phyloP scores from a whole-genome alignment of 2,797 vertebrate genomes.

The Poliocrania exsul region DNA sequence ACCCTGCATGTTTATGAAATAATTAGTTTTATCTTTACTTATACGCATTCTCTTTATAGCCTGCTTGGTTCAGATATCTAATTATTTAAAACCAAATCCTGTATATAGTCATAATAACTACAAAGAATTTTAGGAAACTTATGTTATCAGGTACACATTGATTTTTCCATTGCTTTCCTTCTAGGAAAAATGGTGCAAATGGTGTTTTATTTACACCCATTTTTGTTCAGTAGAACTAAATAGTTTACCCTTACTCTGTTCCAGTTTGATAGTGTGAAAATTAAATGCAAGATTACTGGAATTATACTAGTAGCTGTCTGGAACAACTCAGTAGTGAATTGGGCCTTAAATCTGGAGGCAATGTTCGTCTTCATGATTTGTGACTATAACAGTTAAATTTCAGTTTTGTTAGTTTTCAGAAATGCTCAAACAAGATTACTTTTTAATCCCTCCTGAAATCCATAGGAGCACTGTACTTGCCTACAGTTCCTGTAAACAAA shows the following conservation, averaged over 20 bases:
- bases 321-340: not conserved
- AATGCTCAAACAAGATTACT: not conserved
- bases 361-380: not conserved
- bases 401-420: not conserved
- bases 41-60: not conserved
- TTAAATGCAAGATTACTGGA: not conserved
- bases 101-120: not conserved
- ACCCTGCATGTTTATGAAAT: not conserved
- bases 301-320: not conserved
- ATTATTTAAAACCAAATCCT: not conserved
- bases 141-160: not conserved
- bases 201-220: not conserved
- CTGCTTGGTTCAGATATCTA: not conserved
- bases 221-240: not conserved
- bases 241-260: not conserved
- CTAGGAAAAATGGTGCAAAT: not conserved
- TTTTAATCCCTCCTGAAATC: not conserved
- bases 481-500: not conserved
- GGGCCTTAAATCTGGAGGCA: not conserved
- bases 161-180: not conserved
- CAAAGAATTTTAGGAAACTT: not conserved
- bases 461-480: not conserved
- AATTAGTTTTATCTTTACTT: not conserved
- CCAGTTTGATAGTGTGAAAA: not conserved
- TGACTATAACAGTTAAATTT: not conserved